Evolutionary conservation across 2,888 invertebrate genomes (phyloP).

Genomic region (Onthophagus sagittarius): DNA sequence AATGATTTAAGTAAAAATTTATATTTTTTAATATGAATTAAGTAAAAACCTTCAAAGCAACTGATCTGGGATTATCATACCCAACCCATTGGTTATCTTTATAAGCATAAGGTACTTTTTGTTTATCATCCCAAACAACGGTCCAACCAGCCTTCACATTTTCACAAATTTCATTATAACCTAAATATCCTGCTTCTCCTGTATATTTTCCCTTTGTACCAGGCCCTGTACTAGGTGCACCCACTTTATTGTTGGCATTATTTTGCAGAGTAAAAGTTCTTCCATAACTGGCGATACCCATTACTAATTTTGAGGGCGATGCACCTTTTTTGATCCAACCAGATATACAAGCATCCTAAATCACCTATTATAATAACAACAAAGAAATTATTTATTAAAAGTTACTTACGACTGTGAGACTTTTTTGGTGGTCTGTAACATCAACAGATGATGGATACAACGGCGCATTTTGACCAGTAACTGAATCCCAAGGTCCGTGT

Average conservation of each 20-base stretch:
- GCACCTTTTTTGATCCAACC: slow-evolving; percentile 57
- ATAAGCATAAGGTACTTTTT: background rate
- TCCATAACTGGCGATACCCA: slow-evolving; percentile 71
- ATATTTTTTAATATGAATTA: no score
- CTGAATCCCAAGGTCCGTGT: slow-evolving; percentile 63
- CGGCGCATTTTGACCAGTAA: slow-evolving; percentile 66
- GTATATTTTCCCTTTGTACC: slow-evolving; percentile 64
- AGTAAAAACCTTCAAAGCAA: background rate
- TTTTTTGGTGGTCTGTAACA: slow-evolving; percentile 23
- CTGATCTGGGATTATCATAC: background rate
- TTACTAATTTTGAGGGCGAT: slow-evolving; percentile 58
- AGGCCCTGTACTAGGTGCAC: slow-evolving; percentile 56
- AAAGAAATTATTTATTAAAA: background rate
- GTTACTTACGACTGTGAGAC: slow-evolving; percentile 28
- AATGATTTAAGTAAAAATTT: no score
- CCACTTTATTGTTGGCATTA: slow-evolving; percentile 48
- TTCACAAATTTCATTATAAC: slow-evolving; percentile 32
- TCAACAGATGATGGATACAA: slow-evolving; percentile 53
- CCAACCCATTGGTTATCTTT: slow-evolving; percentile 1
- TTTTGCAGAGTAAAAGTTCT: slow-evolving; percentile 58
- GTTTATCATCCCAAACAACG: background rate
- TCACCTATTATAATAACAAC: background rate
- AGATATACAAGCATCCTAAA: slow-evolving; percentile 37
- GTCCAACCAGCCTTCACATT: background rate
- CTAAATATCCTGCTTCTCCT: slow-evolving; percentile 51